Evolutionary conservation across 2,113 vertebrate species (phyloP).

Genomic region (Seriola quinqueradiata): DNA sequence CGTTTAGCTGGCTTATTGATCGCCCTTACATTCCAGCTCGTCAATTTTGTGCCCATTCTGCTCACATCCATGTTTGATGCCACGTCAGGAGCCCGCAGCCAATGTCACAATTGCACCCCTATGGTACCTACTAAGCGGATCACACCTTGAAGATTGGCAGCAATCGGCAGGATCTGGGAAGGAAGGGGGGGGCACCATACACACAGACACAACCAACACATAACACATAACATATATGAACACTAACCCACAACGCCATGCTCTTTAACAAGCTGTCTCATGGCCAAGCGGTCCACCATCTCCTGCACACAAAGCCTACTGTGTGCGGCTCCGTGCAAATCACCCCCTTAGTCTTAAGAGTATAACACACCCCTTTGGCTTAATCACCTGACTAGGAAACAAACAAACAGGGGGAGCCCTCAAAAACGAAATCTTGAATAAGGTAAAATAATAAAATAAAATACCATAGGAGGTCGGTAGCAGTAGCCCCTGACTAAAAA

Average conservation of each 20-base stretch:
- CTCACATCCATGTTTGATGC: neutral
- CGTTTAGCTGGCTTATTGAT: conserved; percentile 10
- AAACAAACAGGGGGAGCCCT: too few relatives aligned
- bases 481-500: neutral
- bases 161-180: neutral
- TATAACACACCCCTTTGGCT: conserved; percentile 1
- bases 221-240: conserved; percentile 1
- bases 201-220: neutral
- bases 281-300: conserved; percentile 7
- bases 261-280: conserved; percentile 1
- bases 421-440: too few relatives aligned
- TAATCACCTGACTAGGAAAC: neutral
- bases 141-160: conserved; percentile 1
- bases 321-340: conserved; percentile 6
- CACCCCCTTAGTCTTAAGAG: neutral
- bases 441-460: too few relatives aligned
- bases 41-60: neutral
- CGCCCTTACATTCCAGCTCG: conserved; percentile 14
- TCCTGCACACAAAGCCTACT: conserved; percentile 15
- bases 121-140: neutral
- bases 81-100: neutral
- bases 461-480: neutral
- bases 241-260: neutral
- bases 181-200: neutral
- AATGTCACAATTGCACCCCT: neutral